Evolutionary conservation across 1,140 invertebrate genomes (phyloP), one percentile per base, ranked within the genome.

Genomic region (Drosophila kikkawai): DNA sequence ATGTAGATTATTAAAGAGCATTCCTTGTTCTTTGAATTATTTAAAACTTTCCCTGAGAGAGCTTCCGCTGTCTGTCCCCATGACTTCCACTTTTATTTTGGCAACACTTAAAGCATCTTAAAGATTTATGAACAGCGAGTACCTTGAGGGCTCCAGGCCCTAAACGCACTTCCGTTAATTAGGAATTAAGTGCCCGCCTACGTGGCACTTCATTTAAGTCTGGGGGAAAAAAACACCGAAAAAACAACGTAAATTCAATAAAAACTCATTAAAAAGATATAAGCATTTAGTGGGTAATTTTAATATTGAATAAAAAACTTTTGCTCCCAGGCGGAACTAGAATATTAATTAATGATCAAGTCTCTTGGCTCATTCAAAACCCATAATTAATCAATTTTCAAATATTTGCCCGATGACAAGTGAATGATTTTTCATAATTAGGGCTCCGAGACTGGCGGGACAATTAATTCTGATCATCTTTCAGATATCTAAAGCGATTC

Each of bases 91-190:
- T 51, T 61, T 75, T 79, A 55, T 74, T 56, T 76, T 78, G 76
- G 71, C 47, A 65, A 68, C 75, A 87, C 85, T 88, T 87, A 69
- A 84, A 84, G 77, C 32, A 65, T 50, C 80, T 80, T 84, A 75
- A 88, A 87, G 77, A 84, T 87, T 84, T 75, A 87, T 87, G 80
- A 47, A 36, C 47, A 53, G 39, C n/a, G 39, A 70, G 64, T 70
- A 47, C 64, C 67, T 58, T 44, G 32, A 34, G 15, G 29, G 55
- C 42, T 19, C 19, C 17, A 17, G 51, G 56, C 29, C 19, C 48
- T 26, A 44, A 56, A 70, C 45, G 77, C 47, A 80, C 76, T 87
- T 83, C 77, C 65, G 73, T 80, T 88, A 83, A 87, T 88, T 83
- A 70, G 61, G 47, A 70, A 68, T 66, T 65, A 88, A 80, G 76